Base-by-base conservation (phyloP, 2,113 vertebrate species). In the Aptenodytes patagonicus region DNA sequence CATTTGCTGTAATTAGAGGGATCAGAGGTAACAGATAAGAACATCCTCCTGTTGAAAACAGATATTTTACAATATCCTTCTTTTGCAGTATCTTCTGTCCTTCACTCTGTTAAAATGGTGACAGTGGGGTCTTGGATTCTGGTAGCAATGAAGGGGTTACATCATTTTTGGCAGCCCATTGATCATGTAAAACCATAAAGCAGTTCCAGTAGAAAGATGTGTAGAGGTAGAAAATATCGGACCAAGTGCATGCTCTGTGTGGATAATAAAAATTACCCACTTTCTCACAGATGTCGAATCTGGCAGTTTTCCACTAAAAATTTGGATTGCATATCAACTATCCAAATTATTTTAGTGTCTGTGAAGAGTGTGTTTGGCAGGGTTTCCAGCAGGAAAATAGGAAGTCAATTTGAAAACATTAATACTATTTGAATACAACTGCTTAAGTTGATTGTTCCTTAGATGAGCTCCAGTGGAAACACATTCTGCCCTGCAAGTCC, bases 221-320 rank as follows among this genome's bases (percentile, higher is more conserved):
- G 89, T 96, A 89, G 97, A 98, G 97, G 97, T 97, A 97, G 97
- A 97, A 97, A 97, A 97, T 96, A 98, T 96, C 95, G 72, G 96
- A 93, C 97, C 1, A 40, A 96, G 97, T 98, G 92, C 97, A 97
- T 89, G 93, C 98, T 98, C 97, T 98, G 97, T 97, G 97, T 95
- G 97, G 97, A 98, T 98, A 98, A 98, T 98, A 98, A 98, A 98
- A 98, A 98, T 98, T 98, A 98, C 97, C 98, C 98, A 98, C 98
- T 98, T 98, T 98, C 97, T 98, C 98, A 98, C 98, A 98, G 98
- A 98, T 98, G 98, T 98, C 97, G 42, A 98, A 97, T 98, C 98
- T 98, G 98, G 98, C 98, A 97, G 95, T 97, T 98, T 98, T 98
- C 98, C 98, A 98, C 94, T 93, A 96, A 98, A 98, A 98, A 98